Percentiles rank a stretch among this genome's conserved stretches.
phyloP scores from a whole-genome alignment of 1,140 invertebrate species.

The Pogonomyrmex californicus region DNA sequence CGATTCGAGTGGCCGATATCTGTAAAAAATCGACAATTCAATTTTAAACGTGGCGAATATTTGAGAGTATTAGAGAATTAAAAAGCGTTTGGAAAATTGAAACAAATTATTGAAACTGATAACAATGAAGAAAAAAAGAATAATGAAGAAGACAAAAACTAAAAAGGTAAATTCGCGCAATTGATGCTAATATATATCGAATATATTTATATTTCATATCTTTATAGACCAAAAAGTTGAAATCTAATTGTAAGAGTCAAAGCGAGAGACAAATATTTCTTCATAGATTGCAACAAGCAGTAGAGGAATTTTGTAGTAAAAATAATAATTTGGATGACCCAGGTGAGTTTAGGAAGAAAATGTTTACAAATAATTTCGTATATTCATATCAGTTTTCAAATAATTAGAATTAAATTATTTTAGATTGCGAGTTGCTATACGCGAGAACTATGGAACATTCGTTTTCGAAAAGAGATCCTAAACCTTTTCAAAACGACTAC shows the following conservation, averaged over 20 bases:
- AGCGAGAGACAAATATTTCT: constrained; percentile 67
- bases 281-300: neutral
- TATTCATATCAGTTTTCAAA: neutral
- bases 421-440: neutral
- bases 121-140: neutral
- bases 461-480: neutral
- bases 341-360: constrained; percentile 1
- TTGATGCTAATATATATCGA: too few species aligned
- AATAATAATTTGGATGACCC: neutral
- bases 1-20: too few species aligned
- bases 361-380: neutral
- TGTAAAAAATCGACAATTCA: too few species aligned
- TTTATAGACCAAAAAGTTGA: neutral
- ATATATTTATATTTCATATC: neutral
- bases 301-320: neutral
- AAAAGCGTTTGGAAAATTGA: neutral
- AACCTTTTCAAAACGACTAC: neutral
- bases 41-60: too few species aligned
- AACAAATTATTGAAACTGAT: neutral
- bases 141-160: neutral
- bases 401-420: neutral
- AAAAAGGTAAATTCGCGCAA: neutral
- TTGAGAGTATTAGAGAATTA: neutral
- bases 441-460: neutral
- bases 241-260: neutral